Percentiles rank a stretch among this genome's conserved stretches.
phyloP scores from a whole-genome alignment of 2,888 invertebrate species.

The Hipparchia sbordonii region DNA sequence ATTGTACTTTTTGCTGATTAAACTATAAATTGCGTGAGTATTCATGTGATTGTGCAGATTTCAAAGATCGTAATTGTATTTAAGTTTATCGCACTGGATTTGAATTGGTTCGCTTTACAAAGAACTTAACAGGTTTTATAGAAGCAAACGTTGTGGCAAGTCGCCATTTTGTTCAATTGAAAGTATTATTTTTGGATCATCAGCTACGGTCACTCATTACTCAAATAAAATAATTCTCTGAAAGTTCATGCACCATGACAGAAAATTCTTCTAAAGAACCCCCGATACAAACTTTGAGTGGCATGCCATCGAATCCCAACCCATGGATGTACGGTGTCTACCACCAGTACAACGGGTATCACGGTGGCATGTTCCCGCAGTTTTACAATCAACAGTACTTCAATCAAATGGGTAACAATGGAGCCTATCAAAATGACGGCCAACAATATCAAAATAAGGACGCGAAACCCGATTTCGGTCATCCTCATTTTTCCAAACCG shows the following conservation, averaged over 20 bases:
- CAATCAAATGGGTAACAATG: constrained; percentile 67
- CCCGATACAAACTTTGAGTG: constrained; percentile 74
- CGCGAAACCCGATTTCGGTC: constrained; percentile 54
- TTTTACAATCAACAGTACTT: constrained; percentile 78
- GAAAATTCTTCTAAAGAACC: constrained; percentile 73
- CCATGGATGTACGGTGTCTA: constrained; percentile 76
- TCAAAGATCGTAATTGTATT: background rate
- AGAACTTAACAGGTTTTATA: constrained; percentile 24
- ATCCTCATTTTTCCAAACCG: constrained; percentile 64
- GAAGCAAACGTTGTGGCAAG: constrained; percentile 31
- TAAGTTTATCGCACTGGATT: background rate
- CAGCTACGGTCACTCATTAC: background rate
- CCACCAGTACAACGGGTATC: constrained; percentile 69
- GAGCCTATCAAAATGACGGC: constrained; percentile 50
- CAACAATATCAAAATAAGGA: constrained; percentile 62
- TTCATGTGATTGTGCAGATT: constrained; percentile 9
- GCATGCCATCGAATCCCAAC: constrained; percentile 68
- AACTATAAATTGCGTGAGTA: background rate
- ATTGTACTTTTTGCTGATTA: too few relatives aligned
- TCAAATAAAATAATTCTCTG: background rate
- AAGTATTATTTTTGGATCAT: constrained; percentile 32
- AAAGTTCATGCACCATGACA: constrained; percentile 52
- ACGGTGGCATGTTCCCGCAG: constrained; percentile 74
- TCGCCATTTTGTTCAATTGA: constrained; percentile 57
- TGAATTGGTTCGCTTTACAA: background rate